Evolutionary conservation across 2,797 vertebrate species (phyloP), one percentile per base, ranked within the genome.

Genomic region (Ptychobarbus kaznakovi): DNA sequence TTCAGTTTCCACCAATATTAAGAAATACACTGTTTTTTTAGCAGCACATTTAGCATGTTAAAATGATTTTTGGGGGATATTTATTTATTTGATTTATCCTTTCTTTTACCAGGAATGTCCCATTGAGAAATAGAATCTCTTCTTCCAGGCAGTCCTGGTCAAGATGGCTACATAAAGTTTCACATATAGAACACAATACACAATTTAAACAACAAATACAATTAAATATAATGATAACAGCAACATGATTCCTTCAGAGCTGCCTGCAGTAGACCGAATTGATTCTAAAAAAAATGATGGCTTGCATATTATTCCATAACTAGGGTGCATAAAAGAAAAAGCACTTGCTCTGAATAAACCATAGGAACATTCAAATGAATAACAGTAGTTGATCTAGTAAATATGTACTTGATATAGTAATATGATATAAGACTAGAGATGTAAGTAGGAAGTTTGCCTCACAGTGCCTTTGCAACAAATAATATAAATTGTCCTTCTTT

Each of bases 81-180:
- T 65, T 16, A 65, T 66, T 65, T 65, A 32, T 65, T 56, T 40
- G 8, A 40, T 76, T 40, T 25, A 25, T 58, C 35, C 35, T 40
- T 58, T 77, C 22, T 77, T 58, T 58, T n/a, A 58, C 22, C 53
- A 77, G 75, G 51, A 40, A 25, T 1, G 1, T 42, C 53, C 53
- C 35, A 25, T 6, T 61, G 22, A 77, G 53, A 77, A 25, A 40
- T 40, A 25, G 22, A 58, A 77, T 40, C 1, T 77, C 51, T 77
- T 58, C 74, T 38, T 76, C 51, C 49, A 56, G 32, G 20, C 32
- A 58, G 51, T 40, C 74, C 20, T 40, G 32, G 28, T 53, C 9
- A 75, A 75, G 73, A 75, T 75, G 4, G 28, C 18, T 35, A 53
- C 73, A 75, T 53, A 22, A 51, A 51, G 46, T 51, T 51, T 51